Percentiles rank a stretch among this genome's conserved stretches.
Conservation (phyloP, 2,888 invertebrate genomes). For the Rhamnusium bicolor region DNA sequence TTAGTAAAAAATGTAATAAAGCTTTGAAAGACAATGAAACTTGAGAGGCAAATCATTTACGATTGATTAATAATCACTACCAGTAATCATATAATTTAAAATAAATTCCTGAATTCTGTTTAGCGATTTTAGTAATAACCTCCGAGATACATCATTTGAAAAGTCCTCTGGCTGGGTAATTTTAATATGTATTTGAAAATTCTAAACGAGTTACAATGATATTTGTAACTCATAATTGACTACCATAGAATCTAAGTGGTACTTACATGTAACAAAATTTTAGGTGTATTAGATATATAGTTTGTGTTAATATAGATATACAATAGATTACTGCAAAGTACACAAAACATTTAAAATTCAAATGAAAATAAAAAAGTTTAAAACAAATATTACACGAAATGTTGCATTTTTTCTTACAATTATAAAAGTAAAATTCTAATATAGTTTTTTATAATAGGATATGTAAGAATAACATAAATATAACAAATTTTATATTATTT, state of each 20-base stretch:
- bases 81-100: too few species aligned
- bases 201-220: slow-evolving; percentile 1
- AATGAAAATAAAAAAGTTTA: neutral
- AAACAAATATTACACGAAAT: neutral
- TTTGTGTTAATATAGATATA: neutral
- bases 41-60: neutral
- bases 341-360: neutral
- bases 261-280: slow-evolving; percentile 9
- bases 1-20: slow-evolving; percentile 8
- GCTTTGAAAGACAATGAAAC: neutral
- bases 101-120: neutral
- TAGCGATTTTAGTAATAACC: neutral
- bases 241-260: slow-evolving; percentile 14
- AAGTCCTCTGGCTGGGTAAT: neutral
- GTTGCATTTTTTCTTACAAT: slow-evolving; percentile 14
- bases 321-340: neutral
- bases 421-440: slow-evolving; percentile 6
- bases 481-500: slow-evolving; percentile 18
- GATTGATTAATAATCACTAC: too few species aligned
- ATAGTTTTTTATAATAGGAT: slow-evolving; percentile 15
- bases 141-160: neutral
- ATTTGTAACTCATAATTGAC: slow-evolving; percentile 24
- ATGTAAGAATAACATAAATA: slow-evolving; percentile 30
- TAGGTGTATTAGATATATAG: neutral
- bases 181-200: neutral